Base-by-base conservation (phyloP, 2,797 vertebrate genomes). In the Crocidura indochinensis region DNA sequence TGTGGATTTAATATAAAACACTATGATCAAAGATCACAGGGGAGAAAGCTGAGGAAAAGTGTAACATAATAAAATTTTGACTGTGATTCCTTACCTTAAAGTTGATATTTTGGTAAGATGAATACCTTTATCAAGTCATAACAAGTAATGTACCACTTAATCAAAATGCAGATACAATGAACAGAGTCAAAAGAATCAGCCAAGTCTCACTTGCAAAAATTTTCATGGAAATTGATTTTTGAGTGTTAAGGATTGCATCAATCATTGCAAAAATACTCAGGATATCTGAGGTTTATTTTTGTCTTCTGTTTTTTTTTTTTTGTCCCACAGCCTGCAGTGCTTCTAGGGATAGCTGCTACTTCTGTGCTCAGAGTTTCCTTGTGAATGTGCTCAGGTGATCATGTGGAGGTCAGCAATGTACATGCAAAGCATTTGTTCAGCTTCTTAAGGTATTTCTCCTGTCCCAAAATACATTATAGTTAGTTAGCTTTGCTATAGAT, bases 1-100 rank as follows among this genome's bases (percentile, higher is more conserved):
- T 84, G 20, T 51, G n/a, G 75, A 88, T 85, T 94, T 88, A 84
- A 90, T 92, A 91, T 74, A 91, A 92, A 92, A 80, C 24, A 69
- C 46, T 81, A 10, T 87, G 64, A 93, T 87, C 84, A 88, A 87
- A 92, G 72, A 88, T 79, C 49, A 76, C 65, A 46, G n/a, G 47
- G 27, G 64, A 74, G 38, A 91, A 95, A 88, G 38, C 17, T 53
- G 49, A 94, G 29, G 27, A 92, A 51, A 93, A 56, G 3, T 69
- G 2, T 51, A 69, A 60, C 3, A 49, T 93, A 87, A 88, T 92
- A 31, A 91, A 53, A 69, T 88, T 91, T 17, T 80, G 72, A 53
- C 85, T 65, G 15, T 27, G 78, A 78, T 90, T 90, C 27, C 29
- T 94, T 93, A 94, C 86, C 67, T 81, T 79, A 82, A 72, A 91